Percentiles rank a stretch among this genome's conserved stretches.
These are phyloP conservation scores for Sebastes iracundus DNA, from an alignment of 2,797 vertebrate species.

Conservation along the genomic window DNA sequence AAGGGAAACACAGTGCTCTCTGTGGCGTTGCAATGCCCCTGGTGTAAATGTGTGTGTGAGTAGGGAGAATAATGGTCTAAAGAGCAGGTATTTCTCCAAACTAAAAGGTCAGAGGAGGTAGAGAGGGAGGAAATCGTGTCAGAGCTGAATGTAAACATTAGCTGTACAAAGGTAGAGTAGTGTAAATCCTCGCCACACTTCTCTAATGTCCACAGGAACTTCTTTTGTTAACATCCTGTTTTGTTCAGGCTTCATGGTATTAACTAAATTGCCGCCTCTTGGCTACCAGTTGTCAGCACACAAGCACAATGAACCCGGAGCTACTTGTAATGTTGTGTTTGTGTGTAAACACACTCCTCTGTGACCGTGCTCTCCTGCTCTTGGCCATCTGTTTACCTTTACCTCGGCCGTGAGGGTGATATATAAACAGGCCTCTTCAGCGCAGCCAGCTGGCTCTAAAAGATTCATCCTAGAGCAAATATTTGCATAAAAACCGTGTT, in stretches of 20 bases:
- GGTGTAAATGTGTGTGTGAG: constrained; percentile 5
- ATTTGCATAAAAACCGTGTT: constrained; percentile 40
- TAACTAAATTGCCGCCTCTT: constrained; percentile 34
- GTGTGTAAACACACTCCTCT: constrained; percentile 71
- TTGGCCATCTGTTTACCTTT: constrained; percentile 56
- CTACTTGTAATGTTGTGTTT: constrained; percentile 62
- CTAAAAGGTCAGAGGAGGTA: constrained; percentile 47
- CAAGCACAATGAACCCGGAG: constrained; percentile 36
- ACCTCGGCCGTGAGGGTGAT: constrained; percentile 32
- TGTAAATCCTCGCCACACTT: constrained; percentile 13
- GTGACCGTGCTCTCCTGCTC: constrained; percentile 39
- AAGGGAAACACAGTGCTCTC: constrained; percentile 68
- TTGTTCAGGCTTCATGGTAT: constrained; percentile 21
- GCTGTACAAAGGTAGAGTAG: constrained; percentile 10
- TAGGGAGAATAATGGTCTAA: constrained; percentile 39
- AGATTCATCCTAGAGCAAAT: constrained; percentile 19
- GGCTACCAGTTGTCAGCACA: constrained; percentile 48
- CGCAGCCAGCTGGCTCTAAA: constrained; percentile 5
- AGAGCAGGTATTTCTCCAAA: constrained; percentile 65
- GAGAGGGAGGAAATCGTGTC: constrained; percentile 7
- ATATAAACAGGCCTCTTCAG: constrained; percentile 28
- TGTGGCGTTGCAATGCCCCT: constrained; percentile 29
- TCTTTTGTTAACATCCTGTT: constrained; percentile 66
- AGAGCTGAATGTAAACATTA: constrained; percentile 58
- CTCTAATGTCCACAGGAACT: constrained; percentile 52